Evolutionary conservation across 2,888 invertebrate species (phyloP), one percentile per base, ranked within the genome.

Genomic region (Calephelis perditalis): DNA sequence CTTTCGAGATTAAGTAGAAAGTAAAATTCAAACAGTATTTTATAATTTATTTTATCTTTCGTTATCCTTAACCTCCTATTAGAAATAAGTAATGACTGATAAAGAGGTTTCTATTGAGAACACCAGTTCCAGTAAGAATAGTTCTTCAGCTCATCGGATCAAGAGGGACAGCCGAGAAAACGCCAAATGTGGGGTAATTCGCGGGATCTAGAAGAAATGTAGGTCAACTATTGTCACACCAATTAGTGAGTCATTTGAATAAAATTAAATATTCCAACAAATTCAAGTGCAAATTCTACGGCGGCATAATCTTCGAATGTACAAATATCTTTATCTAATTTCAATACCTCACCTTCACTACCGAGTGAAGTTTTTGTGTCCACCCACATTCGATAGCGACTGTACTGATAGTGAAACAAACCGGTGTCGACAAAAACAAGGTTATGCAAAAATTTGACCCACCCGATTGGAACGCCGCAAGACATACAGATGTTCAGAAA

Each of bases 211-310:
- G 62, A 63, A 9, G 43, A 43, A 35, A 65, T 56, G 60, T 66
- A 64, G 58, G 64, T 61, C 40, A 15, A 15, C 7, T 59, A n/a
- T 58, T 66, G 15, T 64, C 62, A 6, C 56, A 64, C 9, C 60
- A 66, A 43, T 44, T 66, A 62, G 64, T 66, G 59, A 66, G 63
- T 63, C 63, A 64, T 9, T 45, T 66, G 15, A 61, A 66, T 45
- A 54, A 60, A 60, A 9, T n/a, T n/a, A n/a, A n/a, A n/a, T n/a
- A n/a, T n/a, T n/a, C n/a, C n/a, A n/a, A n/a, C n/a, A n/a, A n/a
- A 62, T 36, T 37, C 61, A 40, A 26, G n/a, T n/a, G 35, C 44
- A n/a, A 36, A 10, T 7, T 57, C 12, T 35, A 5, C 43, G 1
- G 4, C 54, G 8, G 44, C 44, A 12, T 7, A 12, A 26, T 10